A percentile compares a stretch with the other conserved stretches of the same genome.
These are phyloP conservation scores for Tupiocoris notatus DNA, from an alignment of 2,888 invertebrate genomes.

Conservation along the genomic window DNA sequence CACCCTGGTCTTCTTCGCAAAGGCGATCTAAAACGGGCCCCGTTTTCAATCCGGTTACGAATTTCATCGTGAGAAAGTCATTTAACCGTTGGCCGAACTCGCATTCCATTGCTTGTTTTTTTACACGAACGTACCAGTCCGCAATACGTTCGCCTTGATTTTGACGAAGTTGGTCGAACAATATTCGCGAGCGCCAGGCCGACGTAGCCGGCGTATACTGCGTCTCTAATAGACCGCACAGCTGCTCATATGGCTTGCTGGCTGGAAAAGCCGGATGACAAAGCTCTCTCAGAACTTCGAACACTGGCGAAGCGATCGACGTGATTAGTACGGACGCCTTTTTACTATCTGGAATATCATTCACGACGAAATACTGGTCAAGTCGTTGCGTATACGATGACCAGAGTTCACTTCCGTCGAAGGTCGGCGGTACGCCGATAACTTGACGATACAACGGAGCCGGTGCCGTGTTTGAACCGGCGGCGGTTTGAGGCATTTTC, in stretches of 20 bases:
- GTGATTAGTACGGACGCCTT: background rate
- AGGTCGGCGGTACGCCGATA: background rate
- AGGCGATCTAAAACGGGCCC: background rate
- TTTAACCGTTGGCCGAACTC: constrained; percentile 3
- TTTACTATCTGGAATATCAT: background rate
- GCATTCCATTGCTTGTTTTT: constrained; percentile 21
- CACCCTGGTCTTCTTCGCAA: background rate
- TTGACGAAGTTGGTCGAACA: constrained; percentile 4
- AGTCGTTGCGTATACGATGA: background rate
- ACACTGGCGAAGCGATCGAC: constrained; percentile 1
- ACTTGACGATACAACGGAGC: background rate
- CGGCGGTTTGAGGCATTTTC: background rate
- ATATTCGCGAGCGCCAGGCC: background rate
- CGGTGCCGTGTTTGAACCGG: background rate
- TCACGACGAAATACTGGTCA: background rate
- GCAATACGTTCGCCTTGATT: background rate
- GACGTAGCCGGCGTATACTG: constrained; percentile 1
- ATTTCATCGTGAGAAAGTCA: background rate
- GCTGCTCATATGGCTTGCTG: background rate
- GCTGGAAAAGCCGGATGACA: constrained; percentile 4
- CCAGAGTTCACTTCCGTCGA: constrained; percentile 6
- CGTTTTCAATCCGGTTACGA: constrained; percentile 6
- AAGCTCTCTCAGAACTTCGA: constrained; percentile 14
- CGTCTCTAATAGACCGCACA: background rate
- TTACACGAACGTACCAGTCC: constrained; percentile 2